Base-by-base conservation (phyloP, 2,797 vertebrate species). In the Cynodonichthys magdalenae region DNA sequence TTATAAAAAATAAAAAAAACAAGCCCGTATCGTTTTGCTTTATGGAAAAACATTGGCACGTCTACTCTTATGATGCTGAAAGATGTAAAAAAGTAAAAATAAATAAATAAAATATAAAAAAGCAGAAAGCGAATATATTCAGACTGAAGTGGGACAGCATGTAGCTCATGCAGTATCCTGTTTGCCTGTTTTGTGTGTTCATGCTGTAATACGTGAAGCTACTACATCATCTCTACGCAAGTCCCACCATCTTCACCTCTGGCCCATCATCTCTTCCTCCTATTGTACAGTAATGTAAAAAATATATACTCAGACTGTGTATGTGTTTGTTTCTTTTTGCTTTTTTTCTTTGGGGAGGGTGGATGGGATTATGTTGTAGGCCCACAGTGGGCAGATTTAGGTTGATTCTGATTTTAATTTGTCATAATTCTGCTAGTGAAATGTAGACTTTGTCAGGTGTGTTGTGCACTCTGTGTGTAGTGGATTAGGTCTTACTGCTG, bases 261-360 rank as follows among this genome's bases (percentile, higher is more conserved):
- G 79, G 69, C 77, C 80, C 77, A 58, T 61, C 75, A 71, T 64
- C 74, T 79, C 84, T 50, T 73, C 74, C 77, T 75, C 57, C 75
- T 71, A 71, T 80, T 93, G 92, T 93, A 92, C 85, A 93, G 89
- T 86, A 83, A 89, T 92, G 87, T 93, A 91, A 90, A 80, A 57
- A 89, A 91, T 69, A 86, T 85, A 86, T 89, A 90, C 84, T 89
- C 77, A 47, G 78, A 90, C 83, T 75, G 81, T 89, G 78, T 81
- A 79, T 86, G 68, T 62, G 63, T 82, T 61, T 85, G 75, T 82
- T 54, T 85, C 36, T 14, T 39, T 77, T 80, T 57, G 53, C 66
- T 77, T 77, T 82, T 52, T 53, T 79, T 87, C 87, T 47, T 47
- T 69, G 18, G 63, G 65, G 27, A 4, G 67, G 67, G 60, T 70